Evolutionary conservation across 2,888 invertebrate genomes (phyloP).

Genomic region (Noctua fimbriata): DNA sequence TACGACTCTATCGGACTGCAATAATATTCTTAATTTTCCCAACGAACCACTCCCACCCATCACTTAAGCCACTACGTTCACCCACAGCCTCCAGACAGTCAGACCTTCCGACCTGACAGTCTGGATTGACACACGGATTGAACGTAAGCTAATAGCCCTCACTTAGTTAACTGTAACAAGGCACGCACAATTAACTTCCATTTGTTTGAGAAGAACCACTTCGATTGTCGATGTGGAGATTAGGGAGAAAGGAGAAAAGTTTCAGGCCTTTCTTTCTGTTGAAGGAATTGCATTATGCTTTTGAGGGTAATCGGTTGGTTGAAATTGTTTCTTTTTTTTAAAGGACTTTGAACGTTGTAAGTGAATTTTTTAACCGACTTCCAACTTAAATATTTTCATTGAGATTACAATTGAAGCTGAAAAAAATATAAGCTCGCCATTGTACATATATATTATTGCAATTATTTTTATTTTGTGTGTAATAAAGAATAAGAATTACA

Average conservation of each 20-base stretch:
- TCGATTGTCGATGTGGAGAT: slow-evolving; percentile 31
- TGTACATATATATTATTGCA: no score
- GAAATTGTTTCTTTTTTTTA: neutral
- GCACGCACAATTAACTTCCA: slow-evolving; percentile 59
- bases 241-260: neutral
- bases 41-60: slow-evolving; percentile 2
- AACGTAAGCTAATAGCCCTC: slow-evolving; percentile 74
- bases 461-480: no score
- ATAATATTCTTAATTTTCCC: neutral
- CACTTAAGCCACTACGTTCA: slow-evolving; percentile 27
- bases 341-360: neutral
- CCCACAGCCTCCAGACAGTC: slow-evolving; percentile 7
- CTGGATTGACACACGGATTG: slow-evolving; percentile 73
- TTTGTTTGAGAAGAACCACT: slow-evolving; percentile 57
- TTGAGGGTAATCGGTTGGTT: neutral
- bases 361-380: neutral
- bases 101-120: slow-evolving; percentile 53
- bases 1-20: neutral
- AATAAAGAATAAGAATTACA: neutral
- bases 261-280: neutral
- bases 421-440: neutral
- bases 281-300: neutral
- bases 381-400: neutral
- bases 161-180: slow-evolving; percentile 57
- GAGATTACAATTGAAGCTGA: neutral